Conservation (phyloP, 2,888 invertebrate species). For the Sepiola atlantica region DNA sequence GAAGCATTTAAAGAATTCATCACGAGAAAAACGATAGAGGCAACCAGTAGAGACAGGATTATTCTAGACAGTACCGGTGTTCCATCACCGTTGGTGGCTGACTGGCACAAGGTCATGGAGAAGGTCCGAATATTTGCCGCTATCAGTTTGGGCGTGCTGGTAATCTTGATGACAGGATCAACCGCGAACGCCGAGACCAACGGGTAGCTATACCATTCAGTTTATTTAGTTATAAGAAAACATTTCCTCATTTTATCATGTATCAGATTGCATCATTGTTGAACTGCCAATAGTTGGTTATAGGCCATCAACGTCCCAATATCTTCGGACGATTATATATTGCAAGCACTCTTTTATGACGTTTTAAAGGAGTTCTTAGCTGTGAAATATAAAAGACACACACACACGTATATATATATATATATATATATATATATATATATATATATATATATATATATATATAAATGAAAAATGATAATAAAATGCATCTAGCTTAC, state of each 20-base stretch:
- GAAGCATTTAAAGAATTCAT: background rate
- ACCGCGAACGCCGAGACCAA: background rate
- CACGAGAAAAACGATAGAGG: background rate
- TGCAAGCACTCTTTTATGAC: background rate
- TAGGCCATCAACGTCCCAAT: background rate
- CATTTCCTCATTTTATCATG: background rate
- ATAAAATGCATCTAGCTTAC: too few species aligned
- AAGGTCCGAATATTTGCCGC: background rate
- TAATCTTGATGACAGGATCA: background rate
- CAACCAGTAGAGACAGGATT: background rate
- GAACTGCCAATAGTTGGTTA: background rate
- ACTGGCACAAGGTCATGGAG: background rate
- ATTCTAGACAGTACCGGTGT: background rate
- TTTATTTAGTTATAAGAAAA: background rate
- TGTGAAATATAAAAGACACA: too few species aligned
- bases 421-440: too few species aligned
- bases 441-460: too few species aligned
- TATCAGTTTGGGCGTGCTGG: background rate
- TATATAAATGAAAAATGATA: too few species aligned
- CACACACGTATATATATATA: too few species aligned
- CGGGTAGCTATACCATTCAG: background rate
- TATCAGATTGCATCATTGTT: background rate
- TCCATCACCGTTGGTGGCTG: background rate
- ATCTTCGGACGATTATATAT: background rate
- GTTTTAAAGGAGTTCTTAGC: background rate